phyloP scores from a whole-genome alignment of 2,888 invertebrate species.

The Tuta absoluta region DNA sequence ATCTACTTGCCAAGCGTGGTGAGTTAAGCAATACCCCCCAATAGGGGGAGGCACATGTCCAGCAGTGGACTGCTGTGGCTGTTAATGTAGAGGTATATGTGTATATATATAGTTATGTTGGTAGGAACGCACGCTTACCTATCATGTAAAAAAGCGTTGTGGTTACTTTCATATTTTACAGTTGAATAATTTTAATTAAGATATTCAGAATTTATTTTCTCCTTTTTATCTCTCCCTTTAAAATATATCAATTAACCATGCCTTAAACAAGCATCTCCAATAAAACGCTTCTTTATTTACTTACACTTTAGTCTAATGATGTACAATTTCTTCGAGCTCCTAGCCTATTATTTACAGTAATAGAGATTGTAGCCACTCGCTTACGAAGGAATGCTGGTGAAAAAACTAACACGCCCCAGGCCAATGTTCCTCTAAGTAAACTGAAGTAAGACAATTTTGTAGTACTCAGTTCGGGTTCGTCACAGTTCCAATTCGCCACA shows the following conservation, averaged over 20 bases:
- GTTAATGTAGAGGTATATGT: too few relatives aligned
- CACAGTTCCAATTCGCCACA: too few relatives aligned
- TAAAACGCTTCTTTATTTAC: constrained; percentile 21
- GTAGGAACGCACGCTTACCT: background rate
- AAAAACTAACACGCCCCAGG: constrained; percentile 36
- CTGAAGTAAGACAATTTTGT: constrained; percentile 37
- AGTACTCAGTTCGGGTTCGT: too few relatives aligned
- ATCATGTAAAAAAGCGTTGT: background rate
- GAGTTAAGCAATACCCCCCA: too few relatives aligned
- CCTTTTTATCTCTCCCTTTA: background rate
- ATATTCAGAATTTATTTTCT: too few relatives aligned
- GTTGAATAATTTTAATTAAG: too few relatives aligned
- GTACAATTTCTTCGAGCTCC: constrained; percentile 20
- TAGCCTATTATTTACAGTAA: constrained; percentile 26
- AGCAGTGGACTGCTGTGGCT: too few relatives aligned
- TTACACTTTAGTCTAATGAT: constrained; percentile 24
- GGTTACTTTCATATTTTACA: background rate
- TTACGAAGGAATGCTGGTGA: constrained; percentile 32
- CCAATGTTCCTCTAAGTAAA: constrained; percentile 32
- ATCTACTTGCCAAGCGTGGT: too few relatives aligned
- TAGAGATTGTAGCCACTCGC: constrained; percentile 26
- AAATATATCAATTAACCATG: background rate
- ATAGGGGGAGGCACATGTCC: too few relatives aligned
- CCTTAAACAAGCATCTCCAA: background rate
- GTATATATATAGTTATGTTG: too few relatives aligned